These are phyloP conservation scores for Ptychochromis oligacanthus DNA, from an alignment of 2,113 vertebrate species.

Conservation along the genomic window DNA sequence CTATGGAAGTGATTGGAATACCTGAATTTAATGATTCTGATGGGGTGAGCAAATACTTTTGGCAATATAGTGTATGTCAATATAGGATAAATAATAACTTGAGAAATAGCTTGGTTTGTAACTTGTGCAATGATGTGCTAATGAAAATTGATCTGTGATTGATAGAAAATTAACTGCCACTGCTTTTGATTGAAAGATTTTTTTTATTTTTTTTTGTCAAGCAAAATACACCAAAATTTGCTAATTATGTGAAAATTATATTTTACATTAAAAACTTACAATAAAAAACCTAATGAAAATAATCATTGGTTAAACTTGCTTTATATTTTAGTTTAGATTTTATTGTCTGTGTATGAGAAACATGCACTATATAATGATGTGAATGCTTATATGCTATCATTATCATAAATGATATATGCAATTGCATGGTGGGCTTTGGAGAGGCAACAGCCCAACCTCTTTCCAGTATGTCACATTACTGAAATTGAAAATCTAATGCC, in stretches of 20 bases:
- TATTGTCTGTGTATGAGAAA: not conserved
- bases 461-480: constrained; percentile 49
- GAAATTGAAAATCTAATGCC: constrained; percentile 62
- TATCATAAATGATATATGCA: constrained; percentile 28
- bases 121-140: not conserved
- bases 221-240: not conserved
- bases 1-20: too few relatives aligned
- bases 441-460: constrained; percentile 27
- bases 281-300: not conserved
- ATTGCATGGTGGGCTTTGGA: constrained; percentile 15
- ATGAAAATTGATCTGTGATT: too few relatives aligned
- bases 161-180: too few relatives aligned
- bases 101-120: not conserved
- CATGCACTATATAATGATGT: not conserved
- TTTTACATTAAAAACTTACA: not conserved
- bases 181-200: too few relatives aligned
- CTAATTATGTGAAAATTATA: not conserved
- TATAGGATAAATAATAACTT: not conserved
- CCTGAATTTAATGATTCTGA: too few relatives aligned
- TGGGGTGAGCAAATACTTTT: too few relatives aligned
- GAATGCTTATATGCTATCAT: too few relatives aligned
- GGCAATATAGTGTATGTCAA: too few relatives aligned
- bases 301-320: not conserved
- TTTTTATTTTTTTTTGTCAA: too few relatives aligned
- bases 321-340: not conserved